phyloP scores from a whole-genome alignment of 2,888 invertebrate species.

The Lymantria dispar region DNA sequence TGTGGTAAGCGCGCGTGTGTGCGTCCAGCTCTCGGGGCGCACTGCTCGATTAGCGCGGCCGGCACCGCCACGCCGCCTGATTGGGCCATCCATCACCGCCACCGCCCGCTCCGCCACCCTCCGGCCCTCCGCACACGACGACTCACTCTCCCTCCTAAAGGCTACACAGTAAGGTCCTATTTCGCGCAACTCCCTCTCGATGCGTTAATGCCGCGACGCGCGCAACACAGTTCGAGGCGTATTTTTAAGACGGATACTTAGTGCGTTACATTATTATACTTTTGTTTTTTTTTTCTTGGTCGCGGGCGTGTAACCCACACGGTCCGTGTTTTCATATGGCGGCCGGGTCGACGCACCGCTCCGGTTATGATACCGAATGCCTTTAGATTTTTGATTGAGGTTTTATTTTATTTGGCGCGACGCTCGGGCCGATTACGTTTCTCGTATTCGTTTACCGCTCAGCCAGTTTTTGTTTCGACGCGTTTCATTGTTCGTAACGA shows the following conservation, averaged over 20 bases:
- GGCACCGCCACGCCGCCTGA: conserved; percentile 77
- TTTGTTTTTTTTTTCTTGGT: conserved; percentile 64
- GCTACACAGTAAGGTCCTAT: conserved; percentile 25
- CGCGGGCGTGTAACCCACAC: conserved; percentile 72
- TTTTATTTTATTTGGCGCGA: conserved; percentile 76
- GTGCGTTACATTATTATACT: conserved; percentile 79
- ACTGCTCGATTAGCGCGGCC: conserved; percentile 77
- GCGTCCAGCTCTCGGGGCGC: conserved; percentile 67
- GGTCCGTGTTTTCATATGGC: conserved; percentile 64
- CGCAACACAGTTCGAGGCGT: conserved; percentile 73
- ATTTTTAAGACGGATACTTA: conserved; percentile 80
- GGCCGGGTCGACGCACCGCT: conserved; percentile 73
- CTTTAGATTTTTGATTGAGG: conserved; percentile 79
- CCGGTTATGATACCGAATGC: conserved; percentile 78
- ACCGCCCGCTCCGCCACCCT: conserved; percentile 66
- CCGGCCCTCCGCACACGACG: conserved; percentile 47
- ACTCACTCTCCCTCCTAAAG: conserved; percentile 45
- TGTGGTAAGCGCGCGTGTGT: conserved; percentile 48
- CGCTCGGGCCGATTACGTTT: conserved; percentile 74
- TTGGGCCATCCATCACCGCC: conserved; percentile 82
- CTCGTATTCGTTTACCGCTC: conserved; percentile 75
- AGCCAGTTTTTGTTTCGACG: conserved; percentile 75
- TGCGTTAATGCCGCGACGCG: conserved; percentile 70
- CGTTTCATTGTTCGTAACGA: conserved; percentile 78
- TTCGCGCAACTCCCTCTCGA: conserved; percentile 32